phyloP scores from a whole-genome alignment of 2,888 invertebrate genomes.

The Sminthurides aquaticus region DNA sequence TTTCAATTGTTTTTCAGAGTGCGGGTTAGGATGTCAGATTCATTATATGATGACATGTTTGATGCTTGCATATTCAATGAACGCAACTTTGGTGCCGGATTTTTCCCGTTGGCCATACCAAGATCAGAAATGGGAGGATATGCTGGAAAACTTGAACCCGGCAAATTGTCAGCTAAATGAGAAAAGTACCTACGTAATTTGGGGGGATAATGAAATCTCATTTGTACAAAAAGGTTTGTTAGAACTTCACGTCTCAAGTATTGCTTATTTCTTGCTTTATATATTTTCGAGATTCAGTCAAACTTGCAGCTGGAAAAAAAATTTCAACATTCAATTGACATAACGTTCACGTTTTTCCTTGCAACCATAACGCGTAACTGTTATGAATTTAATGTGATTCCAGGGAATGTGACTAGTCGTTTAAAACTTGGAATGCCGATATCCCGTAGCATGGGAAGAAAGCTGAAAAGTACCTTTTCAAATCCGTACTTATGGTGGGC shows the following conservation, averaged over 20 bases:
- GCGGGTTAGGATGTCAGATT: conserved; percentile 33
- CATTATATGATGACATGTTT: conserved; percentile 33
- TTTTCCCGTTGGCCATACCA: conserved; percentile 30
- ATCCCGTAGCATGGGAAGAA: conserved; percentile 19
- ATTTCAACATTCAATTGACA: too few species aligned
- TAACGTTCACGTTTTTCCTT: too few species aligned
- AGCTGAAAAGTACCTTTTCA: conserved; percentile 20
- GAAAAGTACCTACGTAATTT: conserved; percentile 23
- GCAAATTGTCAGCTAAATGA: conserved; percentile 23
- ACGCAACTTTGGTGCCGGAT: conserved; percentile 24
- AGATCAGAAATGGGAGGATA: conserved; percentile 23
- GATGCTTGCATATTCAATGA: conserved; percentile 25
- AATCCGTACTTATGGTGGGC: conserved; percentile 31
- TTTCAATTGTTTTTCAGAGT: conserved; percentile 19
- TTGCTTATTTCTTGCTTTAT: not conserved
- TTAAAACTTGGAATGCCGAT: conserved; percentile 31
- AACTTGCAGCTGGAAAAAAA: too few species aligned
- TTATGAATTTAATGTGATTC: not conserved
- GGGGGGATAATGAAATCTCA: conserved; percentile 23
- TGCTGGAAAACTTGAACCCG: conserved; percentile 26
- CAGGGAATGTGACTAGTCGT: conserved; percentile 16
- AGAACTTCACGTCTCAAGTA: not conserved
- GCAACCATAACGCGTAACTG: not conserved
- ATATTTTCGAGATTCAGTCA: not conserved
- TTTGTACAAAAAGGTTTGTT: conserved; percentile 19